phyloP scores from a whole-genome alignment of 1,140 invertebrate species.

The Pogonomyrmex californicus region DNA sequence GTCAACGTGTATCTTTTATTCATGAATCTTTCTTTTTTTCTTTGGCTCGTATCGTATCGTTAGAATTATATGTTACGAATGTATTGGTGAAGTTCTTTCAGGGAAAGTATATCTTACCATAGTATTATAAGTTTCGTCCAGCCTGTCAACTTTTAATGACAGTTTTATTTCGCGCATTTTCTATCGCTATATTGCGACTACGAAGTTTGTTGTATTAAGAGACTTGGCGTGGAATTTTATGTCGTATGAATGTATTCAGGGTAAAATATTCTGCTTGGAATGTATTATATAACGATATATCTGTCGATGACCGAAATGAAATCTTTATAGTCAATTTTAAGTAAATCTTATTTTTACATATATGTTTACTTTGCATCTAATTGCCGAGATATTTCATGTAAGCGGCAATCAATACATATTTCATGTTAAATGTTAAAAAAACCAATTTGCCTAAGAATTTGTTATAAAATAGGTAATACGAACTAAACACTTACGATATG shows the following conservation, averaged over 20 bases:
- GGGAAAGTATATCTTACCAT: constrained; percentile 46
- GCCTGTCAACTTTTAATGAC: constrained; percentile 57
- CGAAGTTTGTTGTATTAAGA: constrained; percentile 56
- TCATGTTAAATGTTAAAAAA: neutral
- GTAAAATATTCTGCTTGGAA: neutral
- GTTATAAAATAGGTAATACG: neutral
- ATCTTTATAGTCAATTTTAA: neutral
- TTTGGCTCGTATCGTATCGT: constrained; percentile 10
- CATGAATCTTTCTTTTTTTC: constrained; percentile 47
- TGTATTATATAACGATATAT: neutral
- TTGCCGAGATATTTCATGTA: neutral
- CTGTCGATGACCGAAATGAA: neutral
- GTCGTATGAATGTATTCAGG: neutral
- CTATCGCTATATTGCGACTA: constrained; percentile 19
- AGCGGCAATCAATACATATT: neutral
- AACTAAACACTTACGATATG: neutral
- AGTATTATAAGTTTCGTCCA: constrained; percentile 53
- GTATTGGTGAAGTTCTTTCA: constrained; percentile 57
- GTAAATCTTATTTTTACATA: neutral
- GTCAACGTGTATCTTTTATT: constrained; percentile 63
- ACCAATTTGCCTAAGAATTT: neutral
- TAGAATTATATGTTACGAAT: constrained; percentile 58
- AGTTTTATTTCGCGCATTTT: constrained; percentile 56
- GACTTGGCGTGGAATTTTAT: constrained; percentile 14
- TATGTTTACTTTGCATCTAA: neutral